Evolutionary conservation across 2,797 vertebrate species (phyloP).

Genomic region (Acestrorhynchus altus): DNA sequence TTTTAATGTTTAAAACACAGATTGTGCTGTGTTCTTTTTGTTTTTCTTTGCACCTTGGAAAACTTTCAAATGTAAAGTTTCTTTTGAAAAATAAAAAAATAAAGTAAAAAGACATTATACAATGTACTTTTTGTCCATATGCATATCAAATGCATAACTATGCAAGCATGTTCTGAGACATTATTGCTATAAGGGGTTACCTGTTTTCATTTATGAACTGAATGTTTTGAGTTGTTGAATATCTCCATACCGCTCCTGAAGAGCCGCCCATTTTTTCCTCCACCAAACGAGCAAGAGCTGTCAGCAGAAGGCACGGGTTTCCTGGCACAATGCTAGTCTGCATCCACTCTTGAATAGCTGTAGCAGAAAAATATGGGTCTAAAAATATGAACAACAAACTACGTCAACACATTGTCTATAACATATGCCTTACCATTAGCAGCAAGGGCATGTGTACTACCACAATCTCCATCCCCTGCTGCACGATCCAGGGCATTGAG

Average conservation of each 20-base stretch:
- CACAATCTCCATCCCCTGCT: slow-evolving; percentile 92
- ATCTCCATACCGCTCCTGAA: slow-evolving; percentile 85
- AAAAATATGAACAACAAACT: not conserved
- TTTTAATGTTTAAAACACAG: no score
- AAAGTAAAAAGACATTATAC: no score
- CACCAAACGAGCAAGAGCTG: slow-evolving; percentile 80
- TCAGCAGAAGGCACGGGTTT: slow-evolving; percentile 80
- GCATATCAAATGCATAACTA: no score
- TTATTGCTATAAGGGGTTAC: no score
- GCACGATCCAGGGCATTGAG: slow-evolving; percentile 91
- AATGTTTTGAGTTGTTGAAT: not conserved
- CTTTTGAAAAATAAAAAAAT: no score
- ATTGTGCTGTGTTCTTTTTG: no score
- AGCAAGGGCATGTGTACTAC: slow-evolving; percentile 87
- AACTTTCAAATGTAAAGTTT: no score
- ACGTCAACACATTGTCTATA: not conserved
- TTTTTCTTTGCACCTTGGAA: no score
- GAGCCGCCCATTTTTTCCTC: slow-evolving; percentile 96
- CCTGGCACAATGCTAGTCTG: slow-evolving; percentile 68
- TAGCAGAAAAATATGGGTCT: not conserved
- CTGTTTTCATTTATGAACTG: no score
- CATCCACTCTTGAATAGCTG: slow-evolving; percentile 89
- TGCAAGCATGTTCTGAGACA: no score
- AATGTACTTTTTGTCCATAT: no score
- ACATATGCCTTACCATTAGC: slow-evolving; percentile 79